Evolutionary conservation across 1,140 invertebrate genomes (phyloP).

Genomic region (Lordiphosa mommai): DNA sequence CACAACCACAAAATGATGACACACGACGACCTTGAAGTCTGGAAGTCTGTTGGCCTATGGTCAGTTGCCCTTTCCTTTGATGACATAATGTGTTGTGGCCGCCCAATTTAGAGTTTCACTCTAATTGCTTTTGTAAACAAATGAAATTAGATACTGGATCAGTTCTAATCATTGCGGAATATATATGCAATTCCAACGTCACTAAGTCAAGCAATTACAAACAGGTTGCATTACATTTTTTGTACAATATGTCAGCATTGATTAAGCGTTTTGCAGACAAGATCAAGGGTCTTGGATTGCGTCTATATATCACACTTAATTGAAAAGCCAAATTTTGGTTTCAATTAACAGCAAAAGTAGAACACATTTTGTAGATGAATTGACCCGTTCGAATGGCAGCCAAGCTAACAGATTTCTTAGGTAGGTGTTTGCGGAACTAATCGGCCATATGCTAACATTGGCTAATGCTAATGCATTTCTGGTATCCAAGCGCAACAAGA

Average conservation of each 20-base stretch:
- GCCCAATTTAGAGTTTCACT: slow-evolving; percentile 24
- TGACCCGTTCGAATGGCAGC: slow-evolving; percentile 28
- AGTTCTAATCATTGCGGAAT: not conserved
- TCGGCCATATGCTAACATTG: not conserved
- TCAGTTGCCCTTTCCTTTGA: slow-evolving; percentile 40
- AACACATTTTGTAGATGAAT: slow-evolving; percentile 32
- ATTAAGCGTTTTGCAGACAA: slow-evolving; percentile 20
- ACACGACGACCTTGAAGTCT: slow-evolving; percentile 51
- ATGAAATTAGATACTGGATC: slow-evolving; percentile 8
- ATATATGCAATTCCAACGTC: not conserved
- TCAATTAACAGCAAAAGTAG: slow-evolving; percentile 39
- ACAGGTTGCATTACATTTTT: slow-evolving; percentile 28
- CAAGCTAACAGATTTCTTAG: not conserved
- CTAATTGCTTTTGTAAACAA: slow-evolving; percentile 65
- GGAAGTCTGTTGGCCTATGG: slow-evolving; percentile 24
- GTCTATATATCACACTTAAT: slow-evolving; percentile 38
- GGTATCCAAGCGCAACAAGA: not conserved
- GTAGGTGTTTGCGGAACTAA: not conserved
- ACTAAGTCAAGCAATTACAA: slow-evolving; percentile 34
- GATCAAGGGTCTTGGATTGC: slow-evolving; percentile 8
- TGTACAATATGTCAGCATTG: slow-evolving; percentile 41
- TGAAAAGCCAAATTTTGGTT: slow-evolving; percentile 7
- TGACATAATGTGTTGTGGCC: slow-evolving; percentile 53
- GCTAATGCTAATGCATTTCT: slow-evolving; percentile 6
- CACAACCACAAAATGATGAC: slow-evolving; percentile 7